Base-by-base conservation (phyloP, 2,797 vertebrate species). In the Helostoma temminkii region DNA sequence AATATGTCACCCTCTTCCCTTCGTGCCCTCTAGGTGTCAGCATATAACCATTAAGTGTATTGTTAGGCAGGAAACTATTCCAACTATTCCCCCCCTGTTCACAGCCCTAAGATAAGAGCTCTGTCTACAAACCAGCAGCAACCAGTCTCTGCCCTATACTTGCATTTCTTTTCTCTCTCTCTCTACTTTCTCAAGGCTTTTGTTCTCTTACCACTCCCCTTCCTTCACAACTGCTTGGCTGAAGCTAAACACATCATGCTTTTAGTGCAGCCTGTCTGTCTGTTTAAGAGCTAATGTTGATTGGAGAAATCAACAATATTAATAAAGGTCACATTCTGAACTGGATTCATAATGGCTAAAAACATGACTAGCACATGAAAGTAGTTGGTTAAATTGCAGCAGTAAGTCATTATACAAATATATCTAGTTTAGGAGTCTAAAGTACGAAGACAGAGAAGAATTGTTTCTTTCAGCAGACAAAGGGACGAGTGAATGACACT, bases 1-100 rank as follows among this genome's bases (percentile, higher is more conserved):
- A n/a, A n/a, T n/a, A n/a, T n/a, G n/a, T n/a, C n/a, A n/a, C n/a
- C 30, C 41, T 5, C 78, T 83, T 16, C 30, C 21, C 32, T 32
- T 2, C 78, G 59, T 60, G 56, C 24, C 89, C 92, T 86, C 83
- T 80, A 90, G 93, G 70, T 88, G 93, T 89, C 92, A 91, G 74
- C 68, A 78, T 32, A 53, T 66, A 32, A 74, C 78, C 75, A 74
- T 50, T 42, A 77, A 32, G 15, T 6, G 18, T 6, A 6, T 10
- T 48, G 37, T 39, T 52, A 54, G 53, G 74, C 76, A 79, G 77
- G 57, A 79, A 92, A 89, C 62, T 85, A 92, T 93, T 85, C 69
- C 80, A 92, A 78, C 79, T 85, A 92, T 93, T 78, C 77, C 74
- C 85, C 82, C 70, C 68, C 67, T 65, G 73, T 81, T 61, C 24